Conservation (phyloP, 2,113 vertebrate species). For the Apistogramma diplotaenia region DNA sequence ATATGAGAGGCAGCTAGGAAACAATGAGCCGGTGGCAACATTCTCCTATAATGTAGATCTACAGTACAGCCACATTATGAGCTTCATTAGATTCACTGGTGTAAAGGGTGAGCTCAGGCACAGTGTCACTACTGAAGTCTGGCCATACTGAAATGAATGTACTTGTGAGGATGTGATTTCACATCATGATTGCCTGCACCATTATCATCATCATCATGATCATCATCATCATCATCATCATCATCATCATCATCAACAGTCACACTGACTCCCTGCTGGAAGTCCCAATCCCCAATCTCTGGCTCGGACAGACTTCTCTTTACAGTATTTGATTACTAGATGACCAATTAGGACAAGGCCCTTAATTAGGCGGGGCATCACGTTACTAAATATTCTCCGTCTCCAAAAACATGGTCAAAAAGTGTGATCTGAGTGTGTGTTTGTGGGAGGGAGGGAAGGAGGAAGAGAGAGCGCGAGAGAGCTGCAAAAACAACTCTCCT, state of each 20-base stretch:
- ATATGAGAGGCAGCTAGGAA: neutral
- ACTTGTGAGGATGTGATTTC: slow-evolving; percentile 17
- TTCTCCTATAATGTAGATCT: neutral
- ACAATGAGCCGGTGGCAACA: neutral
- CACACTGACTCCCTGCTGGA: slow-evolving; percentile 15
- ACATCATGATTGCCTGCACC: slow-evolving; percentile 33
- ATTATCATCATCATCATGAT: slow-evolving; percentile 22
- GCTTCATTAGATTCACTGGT: neutral
- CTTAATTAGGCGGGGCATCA: slow-evolving; percentile 11
- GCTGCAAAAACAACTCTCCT: slow-evolving; percentile 28
- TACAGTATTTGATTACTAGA: slow-evolving; percentile 11
- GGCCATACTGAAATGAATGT: neutral
- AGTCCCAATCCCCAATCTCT: neutral
- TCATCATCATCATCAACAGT: neutral
- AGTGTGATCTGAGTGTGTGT: neutral
- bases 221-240: neutral
- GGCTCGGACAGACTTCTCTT: slow-evolving; percentile 5
- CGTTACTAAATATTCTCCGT: slow-evolving; percentile 27
- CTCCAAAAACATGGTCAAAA: neutral
- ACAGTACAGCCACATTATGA: slow-evolving; percentile 5
- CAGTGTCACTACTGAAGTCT: slow-evolving; percentile 16
- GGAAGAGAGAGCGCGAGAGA: neutral
- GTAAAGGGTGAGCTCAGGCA: slow-evolving; percentile 17
- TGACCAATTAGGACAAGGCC: slow-evolving; percentile 25
- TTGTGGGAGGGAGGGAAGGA: neutral